Evolutionary conservation across 2,888 invertebrate genomes (phyloP).

Genomic region (Phyto melanocephala): DNA sequence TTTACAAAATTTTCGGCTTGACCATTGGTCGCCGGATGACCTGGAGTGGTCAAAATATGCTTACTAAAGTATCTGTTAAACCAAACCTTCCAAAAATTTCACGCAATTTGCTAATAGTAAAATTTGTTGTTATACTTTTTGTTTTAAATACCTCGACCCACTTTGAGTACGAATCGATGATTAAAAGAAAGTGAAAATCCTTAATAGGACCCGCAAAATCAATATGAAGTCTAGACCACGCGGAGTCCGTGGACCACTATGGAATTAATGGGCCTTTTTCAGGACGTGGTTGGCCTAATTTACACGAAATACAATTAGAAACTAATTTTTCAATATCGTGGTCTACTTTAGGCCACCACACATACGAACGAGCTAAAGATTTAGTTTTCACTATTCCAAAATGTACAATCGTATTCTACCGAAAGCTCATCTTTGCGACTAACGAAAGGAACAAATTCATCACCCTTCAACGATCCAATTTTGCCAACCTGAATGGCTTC

Average conservation of each 20-base stretch:
- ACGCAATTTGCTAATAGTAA: constrained; percentile 52
- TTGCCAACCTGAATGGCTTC: constrained; percentile 9
- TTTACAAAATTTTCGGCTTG: constrained; percentile 39
- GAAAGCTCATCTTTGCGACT: constrained; percentile 58
- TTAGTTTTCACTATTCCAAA: constrained; percentile 62
- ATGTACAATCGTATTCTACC: constrained; percentile 63
- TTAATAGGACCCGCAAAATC: constrained; percentile 64
- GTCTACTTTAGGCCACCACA: constrained; percentile 54
- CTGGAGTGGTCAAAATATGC: constrained; percentile 62
- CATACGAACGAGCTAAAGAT: constrained; percentile 40
- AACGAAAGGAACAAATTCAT: constrained; percentile 24
- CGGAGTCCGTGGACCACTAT: constrained; percentile 50
- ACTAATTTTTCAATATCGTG: constrained; percentile 49
- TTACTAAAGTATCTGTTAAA: constrained; percentile 48
- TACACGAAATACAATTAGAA: constrained; percentile 50
- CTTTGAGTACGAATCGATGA: constrained; percentile 41
- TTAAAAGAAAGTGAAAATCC: constrained; percentile 32
- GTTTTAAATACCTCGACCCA: constrained; percentile 64
- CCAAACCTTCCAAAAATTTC: constrained; percentile 61
- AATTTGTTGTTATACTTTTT: constrained; percentile 57
- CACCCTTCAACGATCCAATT: constrained; percentile 16
- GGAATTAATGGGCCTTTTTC: constrained; percentile 59
- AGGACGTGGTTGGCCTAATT: constrained; percentile 54
- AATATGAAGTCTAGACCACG: constrained; percentile 40
- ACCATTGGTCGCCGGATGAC: constrained; percentile 46